Base-by-base conservation (phyloP, 2,888 invertebrate species). In the Eugnorisma glareosa region DNA sequence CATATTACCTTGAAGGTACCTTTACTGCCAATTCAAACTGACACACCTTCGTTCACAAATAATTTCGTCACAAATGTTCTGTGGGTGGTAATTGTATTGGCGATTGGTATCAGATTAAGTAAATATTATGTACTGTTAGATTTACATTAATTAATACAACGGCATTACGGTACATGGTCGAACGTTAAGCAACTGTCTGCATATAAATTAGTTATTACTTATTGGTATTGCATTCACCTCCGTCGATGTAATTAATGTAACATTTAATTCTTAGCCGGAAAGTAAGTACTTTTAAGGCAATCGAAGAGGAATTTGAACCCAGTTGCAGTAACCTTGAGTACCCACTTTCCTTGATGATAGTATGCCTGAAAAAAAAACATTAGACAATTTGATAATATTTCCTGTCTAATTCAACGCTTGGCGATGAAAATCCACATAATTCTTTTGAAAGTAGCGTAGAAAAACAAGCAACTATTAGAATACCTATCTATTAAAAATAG, bases 71-170 rank as follows among this genome's bases (percentile, higher is more conserved):
- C 77, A 81, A 54, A n/a, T 51, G 15, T 85, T 73, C 77, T 81
- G 89, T 90, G 88, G 90, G 90, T 86, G 88, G 89, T 84, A 88
- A 87, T 88, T 79, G 77, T 85, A 79, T 85, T 85, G 82, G 73
- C 69, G 87, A 84, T 86, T 77, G 70, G 81, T 86, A 87, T 89
- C 81, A 71, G 81, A 85, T 89, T 87, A 86, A 89, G 86, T 88
- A 88, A 91, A 91, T 89, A 90, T 89, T 80, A 87, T 83, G 82
- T 88, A 89, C 89, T 80, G 88, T 89, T 91, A 89, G 84, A 85
- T 89, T 88, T 89, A 86, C 86, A 88, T 89, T 89, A 89, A 91
- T 92, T 91, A 90, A 89, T 86, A 82, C 88, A 88, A 70, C 82
- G 82, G 72, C 43, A 85, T 85, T 73, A 90, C 90, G 89, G 89